These are phyloP conservation scores for Boloria selene DNA, from an alignment of 2,888 invertebrate species.

Conservation along the genomic window DNA sequence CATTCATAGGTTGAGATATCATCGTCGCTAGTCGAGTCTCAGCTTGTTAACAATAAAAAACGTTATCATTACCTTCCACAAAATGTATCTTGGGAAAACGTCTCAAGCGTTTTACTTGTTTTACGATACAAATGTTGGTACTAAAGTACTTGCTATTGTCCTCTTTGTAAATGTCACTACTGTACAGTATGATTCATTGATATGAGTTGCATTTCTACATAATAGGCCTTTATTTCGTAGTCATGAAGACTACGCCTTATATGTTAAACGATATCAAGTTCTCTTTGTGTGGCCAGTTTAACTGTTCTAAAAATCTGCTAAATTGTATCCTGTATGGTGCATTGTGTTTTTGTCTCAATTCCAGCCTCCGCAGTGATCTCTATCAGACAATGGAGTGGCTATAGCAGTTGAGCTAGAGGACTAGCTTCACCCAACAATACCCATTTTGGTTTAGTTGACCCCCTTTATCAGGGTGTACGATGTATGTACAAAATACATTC, in stretches of 20 bases:
- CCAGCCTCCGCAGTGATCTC: slow-evolving; percentile 33
- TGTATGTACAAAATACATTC: slow-evolving; percentile 19
- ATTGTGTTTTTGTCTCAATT: slow-evolving; percentile 39
- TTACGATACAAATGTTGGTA: slow-evolving; percentile 32
- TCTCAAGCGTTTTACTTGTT: slow-evolving; percentile 47
- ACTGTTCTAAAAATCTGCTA: slow-evolving; percentile 35
- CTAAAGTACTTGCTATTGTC: slow-evolving; percentile 35
- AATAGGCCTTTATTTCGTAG: slow-evolving; percentile 37
- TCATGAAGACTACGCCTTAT: slow-evolving; percentile 31
- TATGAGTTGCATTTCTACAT: slow-evolving; percentile 34
- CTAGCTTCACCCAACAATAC: slow-evolving; percentile 36
- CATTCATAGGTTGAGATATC: slow-evolving; percentile 81
- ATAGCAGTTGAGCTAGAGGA: slow-evolving; percentile 32
- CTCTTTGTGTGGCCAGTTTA: slow-evolving; percentile 37
- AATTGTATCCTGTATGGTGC: slow-evolving; percentile 33
- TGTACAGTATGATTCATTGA: slow-evolving; percentile 39
- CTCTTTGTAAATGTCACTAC: slow-evolving; percentile 37
- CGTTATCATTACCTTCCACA: slow-evolving; percentile 75
- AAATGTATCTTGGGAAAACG: slow-evolving; percentile 72
- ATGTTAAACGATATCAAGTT: slow-evolving; percentile 35
- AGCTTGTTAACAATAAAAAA: slow-evolving; percentile 82
- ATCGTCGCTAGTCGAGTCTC: slow-evolving; percentile 75
- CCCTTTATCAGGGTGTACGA: slow-evolving; percentile 33
- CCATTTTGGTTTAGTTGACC: slow-evolving; percentile 36
- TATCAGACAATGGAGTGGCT: slow-evolving; percentile 38